Percentiles rank a stretch among this genome's conserved stretches.
phyloP scores from a whole-genome alignment of 2,797 vertebrate species.

The Sciurus vulgaris region DNA sequence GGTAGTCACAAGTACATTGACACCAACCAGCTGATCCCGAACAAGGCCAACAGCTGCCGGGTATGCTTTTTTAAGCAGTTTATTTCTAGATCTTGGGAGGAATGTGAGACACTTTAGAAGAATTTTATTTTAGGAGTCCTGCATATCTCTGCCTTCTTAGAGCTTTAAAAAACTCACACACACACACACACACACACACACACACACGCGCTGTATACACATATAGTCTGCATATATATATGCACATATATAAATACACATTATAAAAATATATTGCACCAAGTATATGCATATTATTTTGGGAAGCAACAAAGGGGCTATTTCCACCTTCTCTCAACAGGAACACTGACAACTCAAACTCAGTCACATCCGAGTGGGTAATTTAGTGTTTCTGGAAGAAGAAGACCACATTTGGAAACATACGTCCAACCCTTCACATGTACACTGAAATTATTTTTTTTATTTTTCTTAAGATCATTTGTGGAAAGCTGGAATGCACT shows the following conservation, averaged over 20 bases:
- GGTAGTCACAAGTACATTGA: conserved; percentile 36
- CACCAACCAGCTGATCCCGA: conserved; percentile 57
- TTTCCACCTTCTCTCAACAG: background rate
- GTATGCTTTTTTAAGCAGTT: conserved; percentile 78
- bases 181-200: background rate
- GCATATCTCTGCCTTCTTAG: conserved; percentile 45
- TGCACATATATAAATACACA: background rate
- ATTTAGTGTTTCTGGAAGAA: background rate
- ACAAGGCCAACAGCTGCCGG: conserved; percentile 75
- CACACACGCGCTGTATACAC: background rate
- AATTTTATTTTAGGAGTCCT: conserved; percentile 77
- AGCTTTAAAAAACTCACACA: conserved; percentile 57
- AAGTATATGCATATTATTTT: background rate
- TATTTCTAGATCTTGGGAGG: conserved; percentile 74
- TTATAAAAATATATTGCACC: background rate
- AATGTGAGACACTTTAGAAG: conserved; percentile 62
- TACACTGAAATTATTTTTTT: background rate
- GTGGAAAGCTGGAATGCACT: background rate
- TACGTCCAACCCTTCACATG: background rate
- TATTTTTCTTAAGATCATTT: conserved; percentile 5
- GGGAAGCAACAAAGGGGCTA: background rate
- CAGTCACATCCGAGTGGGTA: background rate
- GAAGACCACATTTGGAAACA: conserved; percentile 43
- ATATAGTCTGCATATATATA: background rate
- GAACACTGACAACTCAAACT: background rate